Base-by-base conservation (phyloP, 2,113 vertebrate genomes). In the Takifugu bimaculatus region DNA sequence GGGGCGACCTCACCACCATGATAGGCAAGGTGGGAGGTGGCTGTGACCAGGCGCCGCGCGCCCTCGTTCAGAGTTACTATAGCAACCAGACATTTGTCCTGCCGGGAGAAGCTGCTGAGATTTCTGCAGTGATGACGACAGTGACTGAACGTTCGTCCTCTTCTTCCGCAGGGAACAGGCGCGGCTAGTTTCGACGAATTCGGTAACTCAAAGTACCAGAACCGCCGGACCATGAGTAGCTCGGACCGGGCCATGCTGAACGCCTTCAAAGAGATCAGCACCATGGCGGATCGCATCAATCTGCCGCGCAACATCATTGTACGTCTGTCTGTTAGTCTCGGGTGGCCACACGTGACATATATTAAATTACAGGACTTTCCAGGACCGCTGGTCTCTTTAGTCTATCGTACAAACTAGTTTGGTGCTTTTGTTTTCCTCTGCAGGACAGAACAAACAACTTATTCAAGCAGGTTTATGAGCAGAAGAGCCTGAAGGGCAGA, bases 381-480 rank as follows among this genome's bases (percentile, higher is more conserved):
- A 39, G 35, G 35, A 39, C 7, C 2, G 35, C 11, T 39, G 35
- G 35, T 39, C 35, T 5, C 13, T 15, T 60, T 15, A 20, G 20
- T 20, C 20, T 20, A 20, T 20, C 20, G 20, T 20, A 20, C 20
- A 20, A 20, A 20, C 20, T 20, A 20, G 20, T 20, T 20, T 20
- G 20, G 1, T 39, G 7, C 11, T 39, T 39, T 39, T 39, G 39
- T 43, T 13, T 63, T 51, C 4, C 57, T n/a, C 47, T 20, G 1
- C 91, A 99, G 97, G 97, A 99, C 93, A 93, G 97, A 90, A 99
- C 97, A 81, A 99, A 99, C 93, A 99, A 98, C 91, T 91, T 99
- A 88, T 99, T 99, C 90, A 99, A 99, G 83, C 97, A 99, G 92
- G 97, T 99, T 50, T 99, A 99, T 77, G 97, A 99, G 77, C 97